Conservation (phyloP, 2,888 invertebrate genomes). For the Ophonus ardosiacus region DNA sequence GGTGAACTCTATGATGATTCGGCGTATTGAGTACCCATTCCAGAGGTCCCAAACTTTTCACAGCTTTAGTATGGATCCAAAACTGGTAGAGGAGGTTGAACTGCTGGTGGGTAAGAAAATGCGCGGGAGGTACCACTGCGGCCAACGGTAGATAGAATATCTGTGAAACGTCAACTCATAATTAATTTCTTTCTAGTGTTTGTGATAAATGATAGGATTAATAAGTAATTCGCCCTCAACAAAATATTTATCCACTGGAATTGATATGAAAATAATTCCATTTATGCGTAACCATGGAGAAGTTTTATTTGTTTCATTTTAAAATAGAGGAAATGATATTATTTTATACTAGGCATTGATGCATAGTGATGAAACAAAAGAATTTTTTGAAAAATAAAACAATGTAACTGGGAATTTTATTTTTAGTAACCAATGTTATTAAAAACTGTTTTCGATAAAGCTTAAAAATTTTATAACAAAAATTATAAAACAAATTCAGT, state of each 20-base stretch:
- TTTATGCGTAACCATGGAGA: not conserved
- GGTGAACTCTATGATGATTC: conserved; percentile 92
- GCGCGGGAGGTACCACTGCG: conserved; percentile 87
- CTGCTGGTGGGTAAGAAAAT: conserved; percentile 90
- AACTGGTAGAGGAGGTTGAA: conserved; percentile 95
- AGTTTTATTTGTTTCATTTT: conserved; percentile 27
- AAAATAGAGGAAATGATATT: not conserved
- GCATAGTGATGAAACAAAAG: conserved; percentile 6
- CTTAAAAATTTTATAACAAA: no score
- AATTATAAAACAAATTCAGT: no score
- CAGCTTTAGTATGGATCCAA: conserved; percentile 94
- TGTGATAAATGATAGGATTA: conserved; percentile 56
- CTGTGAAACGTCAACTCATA: conserved; percentile 74
- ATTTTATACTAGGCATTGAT: conserved; percentile 2
- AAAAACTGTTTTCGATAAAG: no score
- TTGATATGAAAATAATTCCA: conserved; percentile 28
- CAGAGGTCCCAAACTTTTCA: conserved; percentile 88
- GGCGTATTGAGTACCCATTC: conserved; percentile 94
- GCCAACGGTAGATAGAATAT: conserved; percentile 86
- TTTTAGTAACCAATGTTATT: not conserved
- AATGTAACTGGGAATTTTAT: not conserved
- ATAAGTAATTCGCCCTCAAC: conserved; percentile 47
- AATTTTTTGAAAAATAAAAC: conserved; percentile 1
- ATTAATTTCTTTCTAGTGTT: conserved; percentile 48
- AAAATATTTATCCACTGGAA: conserved; percentile 35